phyloP scores from a whole-genome alignment of 2,113 vertebrate genomes.

The Protobothrops mucrosquamatus region DNA sequence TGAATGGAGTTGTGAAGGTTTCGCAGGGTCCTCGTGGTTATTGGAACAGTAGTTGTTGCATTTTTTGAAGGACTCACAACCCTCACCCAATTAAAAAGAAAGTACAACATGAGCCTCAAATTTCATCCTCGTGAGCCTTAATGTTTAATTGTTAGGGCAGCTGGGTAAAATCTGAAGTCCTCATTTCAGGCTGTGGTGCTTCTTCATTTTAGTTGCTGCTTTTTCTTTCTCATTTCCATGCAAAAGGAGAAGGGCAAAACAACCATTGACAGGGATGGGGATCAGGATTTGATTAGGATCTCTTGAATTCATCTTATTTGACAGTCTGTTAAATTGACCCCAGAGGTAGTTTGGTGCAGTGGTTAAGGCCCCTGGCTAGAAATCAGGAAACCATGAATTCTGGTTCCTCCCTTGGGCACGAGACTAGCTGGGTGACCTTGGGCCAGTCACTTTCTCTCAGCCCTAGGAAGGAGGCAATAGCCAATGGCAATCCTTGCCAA shows the following conservation, averaged over 20 bases:
- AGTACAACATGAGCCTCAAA: background rate
- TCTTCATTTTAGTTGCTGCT: background rate
- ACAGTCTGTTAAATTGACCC: background rate
- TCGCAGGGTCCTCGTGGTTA: background rate
- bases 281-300: background rate
- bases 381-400: background rate
- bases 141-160: background rate
- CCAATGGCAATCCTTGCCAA: background rate
- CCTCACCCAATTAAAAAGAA: background rate
- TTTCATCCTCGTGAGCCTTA: background rate
- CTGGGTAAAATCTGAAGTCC: background rate
- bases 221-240: background rate
- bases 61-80: background rate
- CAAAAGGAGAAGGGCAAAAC: background rate
- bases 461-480: background rate
- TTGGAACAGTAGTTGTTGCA: background rate
- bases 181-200: background rate
- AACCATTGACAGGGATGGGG: background rate
- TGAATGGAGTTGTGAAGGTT: background rate
- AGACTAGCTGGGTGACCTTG: background rate
- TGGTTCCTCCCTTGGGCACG: background rate
- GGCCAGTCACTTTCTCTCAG: background rate
- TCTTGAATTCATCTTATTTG: background rate
- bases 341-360: background rate
- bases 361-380: background rate